Evolutionary conservation across 2,888 invertebrate species (phyloP).

Genomic region (Omphaloscelis lunosa): DNA sequence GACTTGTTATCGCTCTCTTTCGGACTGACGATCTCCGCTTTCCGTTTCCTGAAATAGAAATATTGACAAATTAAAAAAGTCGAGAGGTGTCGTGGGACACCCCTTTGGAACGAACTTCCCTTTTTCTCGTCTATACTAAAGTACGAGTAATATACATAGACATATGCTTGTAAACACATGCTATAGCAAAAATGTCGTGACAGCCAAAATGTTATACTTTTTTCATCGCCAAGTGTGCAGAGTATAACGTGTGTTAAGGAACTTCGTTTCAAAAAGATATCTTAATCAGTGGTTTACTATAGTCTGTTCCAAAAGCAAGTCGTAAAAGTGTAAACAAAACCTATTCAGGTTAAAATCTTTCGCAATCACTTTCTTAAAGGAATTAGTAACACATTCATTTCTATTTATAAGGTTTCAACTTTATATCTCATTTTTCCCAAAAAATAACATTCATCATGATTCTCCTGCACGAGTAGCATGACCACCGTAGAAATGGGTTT

Average conservation of each 20-base stretch:
- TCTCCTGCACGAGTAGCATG: too few species aligned
- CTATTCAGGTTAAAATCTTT: not conserved
- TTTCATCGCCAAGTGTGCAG: not conserved
- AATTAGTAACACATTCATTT: not conserved
- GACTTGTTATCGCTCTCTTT: not conserved
- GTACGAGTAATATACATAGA: not conserved
- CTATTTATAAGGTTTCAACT: not conserved
- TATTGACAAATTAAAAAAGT: not conserved
- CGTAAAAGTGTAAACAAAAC: too few species aligned
- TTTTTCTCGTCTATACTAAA: not conserved
- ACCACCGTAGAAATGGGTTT: too few species aligned
- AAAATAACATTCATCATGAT: too few species aligned
- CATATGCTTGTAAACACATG: not conserved
- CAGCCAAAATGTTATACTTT: not conserved
- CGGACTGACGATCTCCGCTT: not conserved
- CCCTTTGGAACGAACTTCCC: not conserved
- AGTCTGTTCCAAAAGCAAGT: not conserved
- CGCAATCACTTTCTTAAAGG: not conserved
- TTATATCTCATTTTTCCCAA: too few species aligned
- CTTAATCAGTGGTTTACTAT: not conserved
- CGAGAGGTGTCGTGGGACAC: not conserved
- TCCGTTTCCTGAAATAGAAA: conserved; percentile 40
- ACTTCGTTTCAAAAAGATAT: too few species aligned
- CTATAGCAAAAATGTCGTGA: not conserved
- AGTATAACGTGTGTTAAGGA: too few species aligned